A percentile compares a stretch with the other conserved stretches of the same genome.
Conservation (phyloP, 2,888 invertebrate species). For the Mythimna loreyi region DNA sequence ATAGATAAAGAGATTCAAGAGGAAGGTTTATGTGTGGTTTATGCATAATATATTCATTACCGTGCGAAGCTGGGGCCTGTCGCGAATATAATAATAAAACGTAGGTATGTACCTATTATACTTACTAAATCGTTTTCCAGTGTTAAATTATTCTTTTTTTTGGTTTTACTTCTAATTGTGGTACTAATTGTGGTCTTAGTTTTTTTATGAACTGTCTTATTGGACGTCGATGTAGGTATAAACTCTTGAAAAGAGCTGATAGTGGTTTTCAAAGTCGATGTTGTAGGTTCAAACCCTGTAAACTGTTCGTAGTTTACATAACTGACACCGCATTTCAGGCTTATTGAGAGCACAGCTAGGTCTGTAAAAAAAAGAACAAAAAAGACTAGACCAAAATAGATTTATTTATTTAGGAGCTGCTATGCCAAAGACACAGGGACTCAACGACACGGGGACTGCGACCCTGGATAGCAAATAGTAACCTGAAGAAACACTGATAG, state of each 20-base stretch:
- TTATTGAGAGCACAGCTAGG: conserved; percentile 34
- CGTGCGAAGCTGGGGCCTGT: no score
- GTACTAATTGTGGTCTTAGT: background rate
- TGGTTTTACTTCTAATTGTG: background rate
- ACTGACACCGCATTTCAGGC: conserved; percentile 53
- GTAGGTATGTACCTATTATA: background rate
- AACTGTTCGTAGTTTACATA: conserved; percentile 72
- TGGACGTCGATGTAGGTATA: background rate
- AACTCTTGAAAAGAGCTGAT: background rate
- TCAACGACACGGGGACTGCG: no score
- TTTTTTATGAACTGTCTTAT: background rate
- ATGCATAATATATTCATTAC: no score
- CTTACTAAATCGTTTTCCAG: conserved; percentile 16
- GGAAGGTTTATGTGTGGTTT: no score
- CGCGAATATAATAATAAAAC: no score
- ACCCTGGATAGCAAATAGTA: no score
- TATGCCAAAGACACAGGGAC: no score
- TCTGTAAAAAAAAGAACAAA: conserved; percentile 28
- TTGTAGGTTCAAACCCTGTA: conserved; percentile 66
- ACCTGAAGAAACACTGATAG: no score
- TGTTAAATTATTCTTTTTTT: background rate
- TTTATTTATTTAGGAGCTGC: no score
- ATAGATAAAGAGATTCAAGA: no score
- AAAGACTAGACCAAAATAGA: no score
- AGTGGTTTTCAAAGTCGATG: background rate